Evolutionary conservation across 2,888 invertebrate species (phyloP).

Genomic region (Mesoligia furuncula): DNA sequence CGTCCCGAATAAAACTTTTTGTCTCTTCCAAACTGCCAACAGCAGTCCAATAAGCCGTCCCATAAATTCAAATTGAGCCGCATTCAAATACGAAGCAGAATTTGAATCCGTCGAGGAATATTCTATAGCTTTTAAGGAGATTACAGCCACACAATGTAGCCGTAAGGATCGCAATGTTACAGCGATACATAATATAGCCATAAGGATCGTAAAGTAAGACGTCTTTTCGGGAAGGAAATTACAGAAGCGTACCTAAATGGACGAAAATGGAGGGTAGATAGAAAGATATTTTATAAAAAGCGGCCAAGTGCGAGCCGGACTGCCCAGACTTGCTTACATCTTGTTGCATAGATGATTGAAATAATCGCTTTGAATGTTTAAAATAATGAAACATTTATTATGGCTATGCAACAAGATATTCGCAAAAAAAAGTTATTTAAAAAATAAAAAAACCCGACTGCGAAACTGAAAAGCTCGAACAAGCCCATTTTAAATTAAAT

Average conservation of each 20-base stretch:
- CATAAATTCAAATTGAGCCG: conserved; percentile 37
- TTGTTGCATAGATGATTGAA: too few relatives aligned
- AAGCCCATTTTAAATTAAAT: too few relatives aligned
- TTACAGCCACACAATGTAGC: conserved; percentile 33
- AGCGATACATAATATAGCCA: conserved; percentile 17
- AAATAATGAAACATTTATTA: too few relatives aligned
- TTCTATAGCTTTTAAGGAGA: conserved; percentile 53
- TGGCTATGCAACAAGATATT: too few relatives aligned
- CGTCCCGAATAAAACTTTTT: conserved; percentile 19
- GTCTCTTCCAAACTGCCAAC: conserved; percentile 24
- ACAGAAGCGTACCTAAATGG: conserved; percentile 13
- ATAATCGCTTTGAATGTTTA: too few relatives aligned
- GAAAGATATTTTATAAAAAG: background rate
- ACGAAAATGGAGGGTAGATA: background rate
- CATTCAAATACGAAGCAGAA: conserved; percentile 33
- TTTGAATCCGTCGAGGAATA: conserved; percentile 31
- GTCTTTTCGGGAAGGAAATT: conserved; percentile 13
- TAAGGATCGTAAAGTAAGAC: conserved; percentile 18
- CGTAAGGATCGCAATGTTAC: conserved; percentile 22
- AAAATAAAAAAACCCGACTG: too few relatives aligned
- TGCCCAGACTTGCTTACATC: too few relatives aligned
- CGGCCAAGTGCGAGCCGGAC: too few relatives aligned
- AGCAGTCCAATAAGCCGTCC: conserved; percentile 25
- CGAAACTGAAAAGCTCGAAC: too few relatives aligned
- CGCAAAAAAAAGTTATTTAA: too few relatives aligned